Evolutionary conservation across 2,888 invertebrate genomes (phyloP), one percentile per base, ranked within the genome.

Genomic region (Papilio protenor): DNA sequence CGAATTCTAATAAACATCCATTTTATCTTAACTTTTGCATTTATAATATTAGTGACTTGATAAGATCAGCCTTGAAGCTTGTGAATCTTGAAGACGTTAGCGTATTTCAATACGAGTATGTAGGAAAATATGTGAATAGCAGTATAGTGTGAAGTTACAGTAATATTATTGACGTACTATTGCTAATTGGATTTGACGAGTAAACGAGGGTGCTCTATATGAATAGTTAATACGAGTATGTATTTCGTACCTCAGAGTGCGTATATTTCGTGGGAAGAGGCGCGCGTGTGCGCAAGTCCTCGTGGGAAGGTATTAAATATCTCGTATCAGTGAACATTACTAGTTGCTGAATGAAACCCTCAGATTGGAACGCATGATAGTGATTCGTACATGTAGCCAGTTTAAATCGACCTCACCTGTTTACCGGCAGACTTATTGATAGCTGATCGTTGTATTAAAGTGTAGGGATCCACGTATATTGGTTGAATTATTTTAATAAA

Each of bases 231-330:
- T 14, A n/a, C n/a, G n/a, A n/a, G n/a, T n/a, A 23, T 11, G 23
- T 61, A 78, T 79, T 78, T 45, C 78, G 66, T 69, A 69, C 40
- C 66, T 45, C 66, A 69, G 12, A 11, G 40, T 40, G n/a, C 45
- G 11, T 45, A 21, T 69, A 80, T 83, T 81, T 81, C 81, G 89
- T 89, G 89, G 87, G 91, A 91, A 83, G 83, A 82, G 80, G 81
- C 83, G 88, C 88, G 90, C 92, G 92, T 92, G 93, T 89, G 88
- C 88, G 79, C 80, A 85, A 87, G 87, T 87, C 86, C 88, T 91
- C 94, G 93, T 94, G 94, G 93, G 94, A 94, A 94, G 91, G 90
- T 90, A 93, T 92, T 91, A 92, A 87, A 87, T 89, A 90, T 90
- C 91, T 86, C 90, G 89, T 88, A 89, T 88, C 91, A 90, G 84